Evolutionary conservation across 2,113 vertebrate species (phyloP).

Genomic region (Hystrix brachyura): DNA sequence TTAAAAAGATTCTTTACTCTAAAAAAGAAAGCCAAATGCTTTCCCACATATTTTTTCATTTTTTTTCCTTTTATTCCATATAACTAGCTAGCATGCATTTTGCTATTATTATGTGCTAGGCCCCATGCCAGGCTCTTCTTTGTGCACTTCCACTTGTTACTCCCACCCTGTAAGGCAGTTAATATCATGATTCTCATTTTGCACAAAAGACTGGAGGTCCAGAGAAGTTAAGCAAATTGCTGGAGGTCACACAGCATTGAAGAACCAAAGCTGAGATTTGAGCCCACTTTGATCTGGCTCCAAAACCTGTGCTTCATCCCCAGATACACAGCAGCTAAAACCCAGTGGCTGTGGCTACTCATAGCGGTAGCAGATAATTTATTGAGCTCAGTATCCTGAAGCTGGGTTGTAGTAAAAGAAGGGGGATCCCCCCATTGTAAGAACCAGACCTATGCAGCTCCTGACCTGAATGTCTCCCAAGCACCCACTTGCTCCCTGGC

Average conservation of each 20-base stretch:
- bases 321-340: not conserved
- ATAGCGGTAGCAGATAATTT: not conserved
- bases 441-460: not conserved
- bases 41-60: not conserved
- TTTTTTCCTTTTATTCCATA: not conserved
- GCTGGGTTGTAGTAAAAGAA: not conserved
- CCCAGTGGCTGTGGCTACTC: not conserved
- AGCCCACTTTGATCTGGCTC: not conserved
- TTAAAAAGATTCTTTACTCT: not conserved
- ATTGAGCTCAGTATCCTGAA: not conserved
- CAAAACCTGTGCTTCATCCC: not conserved
- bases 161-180: not conserved
- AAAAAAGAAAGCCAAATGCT: conserved; percentile 23
- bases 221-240: conserved; percentile 18
- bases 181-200: not conserved
- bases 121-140: not conserved
- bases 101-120: not conserved
- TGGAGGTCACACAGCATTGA: not conserved
- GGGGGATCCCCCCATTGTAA: fast-evolving
- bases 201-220: not conserved
- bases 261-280: not conserved
- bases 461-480: not conserved
- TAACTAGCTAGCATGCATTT: not conserved
- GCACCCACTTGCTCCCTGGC: not conserved
- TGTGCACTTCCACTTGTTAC: not conserved